phyloP scores from a whole-genome alignment of 2,113 vertebrate species.

The Gasterosteus aculeatus region DNA sequence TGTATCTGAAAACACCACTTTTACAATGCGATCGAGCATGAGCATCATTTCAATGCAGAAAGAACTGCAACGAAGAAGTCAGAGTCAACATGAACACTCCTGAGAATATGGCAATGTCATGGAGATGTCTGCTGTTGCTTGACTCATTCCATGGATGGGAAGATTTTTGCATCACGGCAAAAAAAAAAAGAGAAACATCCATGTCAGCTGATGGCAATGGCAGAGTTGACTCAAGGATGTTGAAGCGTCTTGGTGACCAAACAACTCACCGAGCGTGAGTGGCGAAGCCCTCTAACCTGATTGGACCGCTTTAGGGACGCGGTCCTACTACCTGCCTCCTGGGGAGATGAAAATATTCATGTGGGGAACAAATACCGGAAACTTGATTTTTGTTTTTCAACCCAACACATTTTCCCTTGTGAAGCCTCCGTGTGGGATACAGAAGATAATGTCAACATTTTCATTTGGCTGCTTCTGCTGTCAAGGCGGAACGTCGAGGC shows the following conservation, averaged over 20 bases:
- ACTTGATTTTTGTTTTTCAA: slow-evolving; percentile 6
- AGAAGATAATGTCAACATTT: neutral
- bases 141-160: slow-evolving; percentile 64
- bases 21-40: neutral
- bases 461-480: slow-evolving; percentile 3
- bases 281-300: slow-evolving; percentile 81
- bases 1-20: slow-evolving; percentile 16
- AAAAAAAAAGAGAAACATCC: slow-evolving; percentile 47
- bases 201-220: slow-evolving; percentile 68
- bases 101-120: slow-evolving; percentile 53
- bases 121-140: slow-evolving; percentile 54
- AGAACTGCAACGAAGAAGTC: slow-evolving; percentile 26
- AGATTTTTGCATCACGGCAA: slow-evolving; percentile 36
- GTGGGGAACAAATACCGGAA: slow-evolving; percentile 42
- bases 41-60: slow-evolving; percentile 24
- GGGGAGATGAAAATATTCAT: slow-evolving; percentile 72
- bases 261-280: slow-evolving; percentile 82
- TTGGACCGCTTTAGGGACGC: slow-evolving; percentile 82
- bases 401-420: neutral
- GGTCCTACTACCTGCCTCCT: slow-evolving; percentile 83
- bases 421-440: neutral
- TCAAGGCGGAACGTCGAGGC: neutral
- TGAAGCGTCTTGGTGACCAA: slow-evolving; percentile 44
- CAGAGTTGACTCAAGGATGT: slow-evolving; percentile 34
- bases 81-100: slow-evolving; percentile 37